Evolutionary conservation across 2,888 invertebrate species (phyloP), one percentile per base, ranked within the genome.

Genomic region (Eudemis profundana): DNA sequence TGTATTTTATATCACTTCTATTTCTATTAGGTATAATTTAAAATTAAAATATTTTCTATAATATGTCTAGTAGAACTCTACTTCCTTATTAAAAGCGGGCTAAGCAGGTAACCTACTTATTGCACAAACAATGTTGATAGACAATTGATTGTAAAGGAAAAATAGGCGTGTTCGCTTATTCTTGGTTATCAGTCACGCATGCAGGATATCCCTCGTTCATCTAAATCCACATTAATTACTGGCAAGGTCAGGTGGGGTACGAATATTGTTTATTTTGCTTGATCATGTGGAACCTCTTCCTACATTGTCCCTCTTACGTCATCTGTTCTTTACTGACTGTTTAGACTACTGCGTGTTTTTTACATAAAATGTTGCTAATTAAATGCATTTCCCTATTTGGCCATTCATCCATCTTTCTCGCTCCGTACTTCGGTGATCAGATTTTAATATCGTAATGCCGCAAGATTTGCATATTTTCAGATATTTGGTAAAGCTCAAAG

Each of bases 41-140:
- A 4, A 5, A 27, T 27, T 27, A 33, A 33, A 33, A 12, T 10
- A 33, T 33, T 5, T 33, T 33, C 10, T 33, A 8, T 10, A 4
- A 7, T 33, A 33, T 33, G 10, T 8, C 10, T 10, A 33, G 8
- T 2, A 33, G 33, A 33, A 33, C 33, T 33, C 33, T 33, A 8
- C 3, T 3, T 5, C 3, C 5, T 5, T 4, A 23, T 5, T 4
- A 33, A 33, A 33, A 33, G 33, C 10, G 23, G 23, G 23, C 5
- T 5, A n/a, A n/a, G 50, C 50, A 61, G 17, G 50, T 51, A 14
- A 53, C 23, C 50, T 51, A 33, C 51, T 44, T 53, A 23, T 21
- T 21, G 38, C 21, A 23, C 14, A 36, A 51, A n/a, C 1, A n/a
- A 36, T 10, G 33, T 38, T 10, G n/a, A 21, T 23, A 33, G 21